A percentile compares a stretch with the other conserved stretches of the same genome.
These are phyloP conservation scores for Protosalanx chinensis DNA, from an alignment of 2,797 vertebrate species.

Conservation along the genomic window DNA sequence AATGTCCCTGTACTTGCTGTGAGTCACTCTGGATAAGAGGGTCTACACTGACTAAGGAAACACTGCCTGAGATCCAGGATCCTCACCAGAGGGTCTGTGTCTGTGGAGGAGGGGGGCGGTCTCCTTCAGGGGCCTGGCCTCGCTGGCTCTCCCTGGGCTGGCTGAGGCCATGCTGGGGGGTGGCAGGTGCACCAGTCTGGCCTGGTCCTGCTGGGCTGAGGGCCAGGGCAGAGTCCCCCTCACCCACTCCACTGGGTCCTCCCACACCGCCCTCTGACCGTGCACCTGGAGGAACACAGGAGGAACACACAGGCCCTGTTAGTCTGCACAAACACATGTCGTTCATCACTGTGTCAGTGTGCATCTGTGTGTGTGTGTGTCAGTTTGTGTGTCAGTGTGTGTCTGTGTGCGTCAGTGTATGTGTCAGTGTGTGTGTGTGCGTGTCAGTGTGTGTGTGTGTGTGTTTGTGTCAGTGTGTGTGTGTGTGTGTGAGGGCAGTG, in stretches of 20 bases:
- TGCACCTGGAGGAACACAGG: constrained; percentile 76
- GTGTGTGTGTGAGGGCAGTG: background rate
- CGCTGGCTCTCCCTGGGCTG: constrained; percentile 78
- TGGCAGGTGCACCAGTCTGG: constrained; percentile 93
- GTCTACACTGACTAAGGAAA: too few species aligned
- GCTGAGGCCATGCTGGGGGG: constrained; percentile 85
- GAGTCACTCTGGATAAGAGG: too few species aligned
- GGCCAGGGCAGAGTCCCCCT: constrained; percentile 97
- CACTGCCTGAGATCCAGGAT: background rate
- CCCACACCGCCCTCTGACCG: constrained; percentile 95
- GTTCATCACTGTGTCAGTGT: too few species aligned
- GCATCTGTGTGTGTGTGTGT: too few species aligned
- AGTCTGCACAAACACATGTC: too few species aligned
- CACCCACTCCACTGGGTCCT: constrained; percentile 98
- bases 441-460: too few species aligned
- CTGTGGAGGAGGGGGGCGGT: constrained; percentile 91
- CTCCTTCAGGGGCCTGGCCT: constrained; percentile 87
- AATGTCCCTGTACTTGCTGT: too few species aligned
- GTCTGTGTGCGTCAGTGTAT: too few species aligned
- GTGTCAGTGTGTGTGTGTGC: too few species aligned
- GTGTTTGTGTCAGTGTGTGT: too few species aligned
- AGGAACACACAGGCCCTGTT: too few species aligned
- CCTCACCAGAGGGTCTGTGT: constrained; percentile 91
- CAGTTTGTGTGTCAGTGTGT: too few species aligned
- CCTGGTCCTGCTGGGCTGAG: constrained; percentile 95